These are phyloP conservation scores for Onychostoma macrolepis DNA, from an alignment of 2,113 vertebrate genomes.

Conservation along the genomic window DNA sequence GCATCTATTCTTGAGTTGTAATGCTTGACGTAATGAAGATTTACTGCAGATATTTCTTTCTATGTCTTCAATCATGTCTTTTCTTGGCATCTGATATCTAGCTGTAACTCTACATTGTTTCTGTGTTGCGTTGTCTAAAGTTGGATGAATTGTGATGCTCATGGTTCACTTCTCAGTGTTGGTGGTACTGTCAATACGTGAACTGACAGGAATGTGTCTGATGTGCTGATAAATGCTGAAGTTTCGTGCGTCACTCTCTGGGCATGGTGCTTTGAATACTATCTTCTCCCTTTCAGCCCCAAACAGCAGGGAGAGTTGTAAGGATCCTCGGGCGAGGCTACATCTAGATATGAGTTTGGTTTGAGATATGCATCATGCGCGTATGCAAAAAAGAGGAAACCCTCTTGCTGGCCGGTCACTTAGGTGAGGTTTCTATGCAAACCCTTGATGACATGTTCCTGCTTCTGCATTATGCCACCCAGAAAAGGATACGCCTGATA, in stretches of 20 bases:
- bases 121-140: not conserved
- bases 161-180: not conserved
- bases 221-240: slow-evolving; percentile 68
- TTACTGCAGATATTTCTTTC: not conserved
- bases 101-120: slow-evolving; percentile 12
- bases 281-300: slow-evolving; percentile 71
- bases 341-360: slow-evolving; percentile 59
- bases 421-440: slow-evolving; percentile 25
- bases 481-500: not conserved
- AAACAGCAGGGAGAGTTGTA: slow-evolving; percentile 67
- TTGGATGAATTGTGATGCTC: not conserved
- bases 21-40: not conserved
- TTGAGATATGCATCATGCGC: slow-evolving; percentile 64
- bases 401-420: slow-evolving; percentile 58
- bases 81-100: not conserved
- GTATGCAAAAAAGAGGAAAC: slow-evolving; percentile 63
- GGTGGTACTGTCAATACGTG: slow-evolving; percentile 54
- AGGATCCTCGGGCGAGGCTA: slow-evolving; percentile 64
- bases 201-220: slow-evolving; percentile 61
- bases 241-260: slow-evolving; percentile 71
- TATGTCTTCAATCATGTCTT: not conserved
- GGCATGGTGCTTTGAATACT: slow-evolving; percentile 70
- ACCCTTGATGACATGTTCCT: not conserved
- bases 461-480: not conserved
- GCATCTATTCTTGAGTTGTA: not conserved